Evolutionary conservation across 2,113 vertebrate species (phyloP).

Genomic region (Donacobius atricapilla): DNA sequence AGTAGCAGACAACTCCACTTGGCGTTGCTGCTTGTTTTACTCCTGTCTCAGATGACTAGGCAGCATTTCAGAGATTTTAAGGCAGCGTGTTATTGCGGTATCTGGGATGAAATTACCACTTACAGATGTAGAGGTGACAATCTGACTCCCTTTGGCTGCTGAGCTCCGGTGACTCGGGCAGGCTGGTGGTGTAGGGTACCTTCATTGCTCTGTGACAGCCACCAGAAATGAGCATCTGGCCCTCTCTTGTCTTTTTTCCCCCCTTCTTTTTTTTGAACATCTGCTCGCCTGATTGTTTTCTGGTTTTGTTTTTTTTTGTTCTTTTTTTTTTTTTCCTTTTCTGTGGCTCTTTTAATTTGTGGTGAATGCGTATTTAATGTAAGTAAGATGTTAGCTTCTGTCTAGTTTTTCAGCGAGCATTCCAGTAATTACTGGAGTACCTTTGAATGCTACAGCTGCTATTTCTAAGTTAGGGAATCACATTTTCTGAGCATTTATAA

Average conservation of each 20-base stretch:
- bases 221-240: slow-evolving; percentile 7
- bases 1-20: slow-evolving; percentile 60
- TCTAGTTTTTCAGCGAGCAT: slow-evolving; percentile 40
- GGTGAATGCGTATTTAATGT: slow-evolving; percentile 54
- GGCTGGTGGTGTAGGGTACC: background rate
- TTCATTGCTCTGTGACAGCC: background rate
- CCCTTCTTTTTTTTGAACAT: slow-evolving; percentile 13
- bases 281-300: slow-evolving; percentile 34
- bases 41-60: slow-evolving; percentile 65
- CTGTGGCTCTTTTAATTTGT: slow-evolving; percentile 60
- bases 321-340: background rate
- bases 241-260: background rate
- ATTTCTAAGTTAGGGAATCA: slow-evolving; percentile 48
- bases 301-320: background rate
- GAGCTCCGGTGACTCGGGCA: background rate
- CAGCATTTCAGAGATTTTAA: slow-evolving; percentile 62
- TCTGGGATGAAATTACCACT: slow-evolving; percentile 25
- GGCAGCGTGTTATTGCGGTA: slow-evolving; percentile 44
- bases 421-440: slow-evolving; percentile 62
- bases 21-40: slow-evolving; percentile 65
- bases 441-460: slow-evolving; percentile 52
- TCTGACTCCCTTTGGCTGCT: background rate
- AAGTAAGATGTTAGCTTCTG: slow-evolving; percentile 66
- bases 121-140: slow-evolving; percentile 5
- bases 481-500: slow-evolving; percentile 45